phyloP scores from a whole-genome alignment of 2,113 vertebrate species.

The Bothrops jararaca region DNA sequence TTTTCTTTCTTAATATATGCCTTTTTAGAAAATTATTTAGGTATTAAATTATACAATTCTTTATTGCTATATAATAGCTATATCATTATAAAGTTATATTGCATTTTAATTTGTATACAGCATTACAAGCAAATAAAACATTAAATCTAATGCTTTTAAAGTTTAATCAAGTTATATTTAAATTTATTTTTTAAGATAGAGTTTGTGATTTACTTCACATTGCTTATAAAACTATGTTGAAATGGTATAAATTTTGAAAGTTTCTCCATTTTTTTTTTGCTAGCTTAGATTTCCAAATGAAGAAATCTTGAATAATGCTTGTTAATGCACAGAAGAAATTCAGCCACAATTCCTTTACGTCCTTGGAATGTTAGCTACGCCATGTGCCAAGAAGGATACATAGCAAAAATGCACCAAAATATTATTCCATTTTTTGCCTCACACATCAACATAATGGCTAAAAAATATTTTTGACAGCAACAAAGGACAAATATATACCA shows the following conservation, averaged over 20 bases:
- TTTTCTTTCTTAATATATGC: background rate
- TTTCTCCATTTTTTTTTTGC: background rate
- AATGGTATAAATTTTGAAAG: background rate
- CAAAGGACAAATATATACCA: background rate
- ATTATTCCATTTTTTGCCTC: background rate
- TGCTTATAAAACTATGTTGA: slow-evolving; percentile 23
- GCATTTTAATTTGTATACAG: background rate
- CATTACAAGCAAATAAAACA: background rate
- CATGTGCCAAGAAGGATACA: background rate
- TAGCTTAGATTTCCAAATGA: background rate
- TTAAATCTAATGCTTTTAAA: background rate
- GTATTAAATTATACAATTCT: background rate
- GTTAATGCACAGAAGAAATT: background rate
- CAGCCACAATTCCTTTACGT: background rate
- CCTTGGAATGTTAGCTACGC: background rate
- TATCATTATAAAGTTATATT: background rate
- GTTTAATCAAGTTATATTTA: background rate
- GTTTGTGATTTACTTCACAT: background rate
- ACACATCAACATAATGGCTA: background rate
- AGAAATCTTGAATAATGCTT: background rate
- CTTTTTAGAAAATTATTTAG: background rate
- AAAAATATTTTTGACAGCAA: background rate
- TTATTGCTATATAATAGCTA: background rate
- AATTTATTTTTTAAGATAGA: background rate
- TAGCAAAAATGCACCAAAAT: background rate